Conservation (phyloP, 2,888 invertebrate genomes). For the Trisateles emortualis region DNA sequence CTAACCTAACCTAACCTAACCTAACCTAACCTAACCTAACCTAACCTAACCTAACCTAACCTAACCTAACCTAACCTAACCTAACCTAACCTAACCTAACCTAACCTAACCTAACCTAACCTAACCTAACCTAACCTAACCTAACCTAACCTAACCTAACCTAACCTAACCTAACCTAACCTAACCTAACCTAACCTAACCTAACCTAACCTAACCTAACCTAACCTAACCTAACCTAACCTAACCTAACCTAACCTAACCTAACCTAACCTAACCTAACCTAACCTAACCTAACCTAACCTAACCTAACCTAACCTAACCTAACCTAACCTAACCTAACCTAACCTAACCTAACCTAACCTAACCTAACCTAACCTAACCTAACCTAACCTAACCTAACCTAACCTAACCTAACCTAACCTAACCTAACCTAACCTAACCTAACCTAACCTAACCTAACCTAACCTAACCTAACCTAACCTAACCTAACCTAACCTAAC, state of each 20-base stretch:
- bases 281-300: slow-evolving; percentile 21
- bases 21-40: slow-evolving; percentile 15
- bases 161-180: slow-evolving; percentile 19
- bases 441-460: slow-evolving; percentile 17
- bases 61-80: slow-evolving; percentile 15
- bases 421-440: slow-evolving; percentile 20
- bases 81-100: not conserved
- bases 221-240: slow-evolving; percentile 19
- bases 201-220: slow-evolving; percentile 18
- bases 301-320: slow-evolving; percentile 19
- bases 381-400: slow-evolving; percentile 12
- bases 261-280: slow-evolving; percentile 20
- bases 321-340: slow-evolving; percentile 3
- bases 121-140: slow-evolving; percentile 17
- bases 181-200: slow-evolving; percentile 16
- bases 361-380: slow-evolving; percentile 7
- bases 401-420: slow-evolving; percentile 18
- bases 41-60: slow-evolving; percentile 14
- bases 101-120: slow-evolving; percentile 15
- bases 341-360: slow-evolving; percentile 1
- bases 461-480: slow-evolving; percentile 19
- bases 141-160: slow-evolving; percentile 19
- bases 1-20: slow-evolving; percentile 12
- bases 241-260: slow-evolving; percentile 17
- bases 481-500: slow-evolving; percentile 24